These are phyloP conservation scores for Diglossa cyanea DNA, from an alignment of 2,797 vertebrate genomes.

Conservation along the genomic window DNA sequence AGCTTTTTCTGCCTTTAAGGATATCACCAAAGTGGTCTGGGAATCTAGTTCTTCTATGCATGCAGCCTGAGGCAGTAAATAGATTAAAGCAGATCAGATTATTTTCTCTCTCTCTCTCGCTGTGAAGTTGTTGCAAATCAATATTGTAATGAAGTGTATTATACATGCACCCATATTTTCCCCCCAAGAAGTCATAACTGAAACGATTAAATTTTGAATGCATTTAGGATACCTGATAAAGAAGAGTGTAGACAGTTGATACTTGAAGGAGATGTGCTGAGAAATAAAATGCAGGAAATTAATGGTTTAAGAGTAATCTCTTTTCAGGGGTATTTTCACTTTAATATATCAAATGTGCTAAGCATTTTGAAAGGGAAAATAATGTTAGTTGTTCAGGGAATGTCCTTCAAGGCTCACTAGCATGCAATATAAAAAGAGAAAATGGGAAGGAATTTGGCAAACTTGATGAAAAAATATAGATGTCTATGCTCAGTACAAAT, in stretches of 20 bases:
- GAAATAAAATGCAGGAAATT: neutral
- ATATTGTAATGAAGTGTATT: neutral
- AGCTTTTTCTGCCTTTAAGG: neutral
- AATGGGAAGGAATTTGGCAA: neutral
- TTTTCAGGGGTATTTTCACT: neutral
- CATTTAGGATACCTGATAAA: neutral
- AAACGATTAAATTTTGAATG: neutral
- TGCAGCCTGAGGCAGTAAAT: neutral
- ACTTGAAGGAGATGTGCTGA: neutral
- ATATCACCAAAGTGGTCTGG: neutral
- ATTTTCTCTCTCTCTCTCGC: neutral
- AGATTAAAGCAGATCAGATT: conserved; percentile 18
- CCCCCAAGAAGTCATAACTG: neutral
- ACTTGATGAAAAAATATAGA: neutral
- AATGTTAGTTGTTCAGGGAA: neutral
- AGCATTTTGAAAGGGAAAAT: neutral
- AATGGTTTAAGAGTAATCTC: neutral
- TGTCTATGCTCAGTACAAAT: neutral
- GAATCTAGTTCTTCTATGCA: neutral
- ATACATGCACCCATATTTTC: neutral
- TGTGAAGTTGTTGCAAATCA: neutral
- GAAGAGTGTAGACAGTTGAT: neutral
- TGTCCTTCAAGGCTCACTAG: neutral
- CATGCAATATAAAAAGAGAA: neutral
- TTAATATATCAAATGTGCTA: neutral